phyloP scores from a whole-genome alignment of 2,888 invertebrate genomes.

The Pseudococcus longispinus region DNA sequence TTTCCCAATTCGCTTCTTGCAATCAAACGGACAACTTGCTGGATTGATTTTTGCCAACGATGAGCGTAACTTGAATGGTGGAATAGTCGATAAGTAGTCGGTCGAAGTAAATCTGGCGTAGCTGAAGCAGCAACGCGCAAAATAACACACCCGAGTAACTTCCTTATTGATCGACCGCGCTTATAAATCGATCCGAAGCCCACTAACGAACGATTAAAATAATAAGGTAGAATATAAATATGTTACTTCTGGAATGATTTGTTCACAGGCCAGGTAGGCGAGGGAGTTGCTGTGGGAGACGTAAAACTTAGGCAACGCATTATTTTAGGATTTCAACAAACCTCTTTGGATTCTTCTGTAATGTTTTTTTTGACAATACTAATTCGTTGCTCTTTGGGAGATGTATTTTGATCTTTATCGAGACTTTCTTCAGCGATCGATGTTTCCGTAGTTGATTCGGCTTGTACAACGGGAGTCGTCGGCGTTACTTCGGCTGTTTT shows the following conservation, averaged over 20 bases:
- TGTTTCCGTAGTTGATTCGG: neutral
- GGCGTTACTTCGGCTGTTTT: neutral
- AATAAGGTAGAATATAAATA: constrained; percentile 19
- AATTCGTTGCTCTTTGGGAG: constrained; percentile 55
- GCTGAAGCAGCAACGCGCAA: neutral
- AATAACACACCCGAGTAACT: constrained; percentile 14
- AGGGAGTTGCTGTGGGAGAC: neutral
- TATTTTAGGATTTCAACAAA: constrained; percentile 49
- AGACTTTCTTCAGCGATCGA: neutral
- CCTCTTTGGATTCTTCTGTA: constrained; percentile 55
- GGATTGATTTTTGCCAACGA: neutral
- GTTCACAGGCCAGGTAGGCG: neutral
- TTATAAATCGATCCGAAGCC: constrained; percentile 15
- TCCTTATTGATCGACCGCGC: constrained; percentile 42
- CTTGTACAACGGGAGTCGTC: neutral
- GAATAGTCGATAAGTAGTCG: neutral
- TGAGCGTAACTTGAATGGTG: neutral
- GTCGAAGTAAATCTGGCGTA: neutral
- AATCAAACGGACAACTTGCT: neutral
- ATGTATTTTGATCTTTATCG: neutral
- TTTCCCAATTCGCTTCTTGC: neutral
- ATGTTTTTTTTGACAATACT: constrained; percentile 49
- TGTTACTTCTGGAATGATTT: constrained; percentile 27
- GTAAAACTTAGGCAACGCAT: constrained; percentile 37
- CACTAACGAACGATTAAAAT: constrained; percentile 5